phyloP scores from a whole-genome alignment of 2,888 invertebrate species.

The Cosmopolites sordidus region DNA sequence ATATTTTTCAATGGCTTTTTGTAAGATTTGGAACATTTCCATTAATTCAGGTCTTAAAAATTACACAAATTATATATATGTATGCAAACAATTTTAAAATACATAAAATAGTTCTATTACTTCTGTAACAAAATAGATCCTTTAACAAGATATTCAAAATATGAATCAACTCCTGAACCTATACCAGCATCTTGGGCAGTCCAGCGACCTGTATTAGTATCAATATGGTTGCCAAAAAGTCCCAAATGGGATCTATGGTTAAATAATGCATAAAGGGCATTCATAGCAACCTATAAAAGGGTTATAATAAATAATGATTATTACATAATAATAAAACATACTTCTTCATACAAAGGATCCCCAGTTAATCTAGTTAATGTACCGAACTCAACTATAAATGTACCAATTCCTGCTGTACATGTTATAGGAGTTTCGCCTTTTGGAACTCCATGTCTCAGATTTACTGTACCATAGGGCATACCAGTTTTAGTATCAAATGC shows the following conservation, averaged over 20 bases:
- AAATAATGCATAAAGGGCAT: slow-evolving; percentile 86
- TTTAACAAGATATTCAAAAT: slow-evolving; percentile 97
- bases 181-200: slow-evolving; percentile 97
- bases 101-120: slow-evolving; percentile 11
- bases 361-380: slow-evolving; percentile 90
- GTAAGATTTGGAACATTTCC: slow-evolving; percentile 82
- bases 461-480: slow-evolving; percentile 98
- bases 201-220: slow-evolving; percentile 92
- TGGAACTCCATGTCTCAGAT: slow-evolving; percentile 87
- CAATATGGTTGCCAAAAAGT: slow-evolving; percentile 94
- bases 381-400: slow-evolving; percentile 95
- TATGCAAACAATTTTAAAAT: not conserved
- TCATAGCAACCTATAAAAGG: slow-evolving; percentile 72
- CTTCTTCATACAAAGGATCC: slow-evolving; percentile 90
- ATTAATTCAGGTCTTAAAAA: slow-evolving; percentile 70
- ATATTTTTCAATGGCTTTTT: slow-evolving; percentile 74
- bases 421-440: slow-evolving; percentile 93
- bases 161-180: slow-evolving; percentile 94
- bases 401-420: slow-evolving; percentile 97
- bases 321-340: slow-evolving; percentile 1
- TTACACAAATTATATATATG: no score
- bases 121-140: slow-evolving; percentile 54
- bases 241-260: slow-evolving; percentile 81
- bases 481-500: slow-evolving; percentile 88
- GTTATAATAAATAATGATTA: not conserved